Base-by-base conservation (phyloP, 2,888 invertebrate species). In the Ornithoptera priamus region DNA sequence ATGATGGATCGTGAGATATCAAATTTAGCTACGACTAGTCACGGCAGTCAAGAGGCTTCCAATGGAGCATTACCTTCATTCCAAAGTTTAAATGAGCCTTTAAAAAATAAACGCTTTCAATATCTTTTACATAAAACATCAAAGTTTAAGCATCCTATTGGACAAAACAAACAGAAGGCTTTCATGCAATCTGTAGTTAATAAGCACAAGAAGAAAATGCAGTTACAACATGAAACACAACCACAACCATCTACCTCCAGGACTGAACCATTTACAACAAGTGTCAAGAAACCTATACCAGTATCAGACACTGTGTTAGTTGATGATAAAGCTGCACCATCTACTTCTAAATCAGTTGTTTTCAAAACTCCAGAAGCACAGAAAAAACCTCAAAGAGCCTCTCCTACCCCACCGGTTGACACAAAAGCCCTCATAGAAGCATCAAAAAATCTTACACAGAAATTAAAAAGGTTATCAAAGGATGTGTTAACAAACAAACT, bases 381-480 rank as follows among this genome's bases (percentile, higher is more conserved):
- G 69, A 90, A 86, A 69, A 89, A 88, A 68, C 85, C 85, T 3
- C 89, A 87, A 59, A 80, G 85, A 77, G 85, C 80, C 46, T 84
- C 85, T 8, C 88, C 85, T 56, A 85, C 84, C 59, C 88, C 90
- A 67, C 93, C 93, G 42, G 86, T 90, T 66, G 96, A 96, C 81
- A 95, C 96, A 22, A 94, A 95, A 79, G 96, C 96, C 65, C 93
- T 98, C 61, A 96, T 97, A 74, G 97, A 98, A 87, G 98, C 98
- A 17, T 97, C 97, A 30, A 95, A 97, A 78, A 98, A 97, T 89
- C 93, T 98, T 75, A 98, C 98, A 69, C 97, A 97, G 87, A 98
- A 98, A 68, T 90, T 98, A 70, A 96, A 97, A 82, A 97, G 97
- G 86, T 93, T 98, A 70, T 97, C 97, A 70, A 97, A 97, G 78